Conservation (phyloP, 1,140 invertebrate genomes). For the Drosophila pachea region DNA sequence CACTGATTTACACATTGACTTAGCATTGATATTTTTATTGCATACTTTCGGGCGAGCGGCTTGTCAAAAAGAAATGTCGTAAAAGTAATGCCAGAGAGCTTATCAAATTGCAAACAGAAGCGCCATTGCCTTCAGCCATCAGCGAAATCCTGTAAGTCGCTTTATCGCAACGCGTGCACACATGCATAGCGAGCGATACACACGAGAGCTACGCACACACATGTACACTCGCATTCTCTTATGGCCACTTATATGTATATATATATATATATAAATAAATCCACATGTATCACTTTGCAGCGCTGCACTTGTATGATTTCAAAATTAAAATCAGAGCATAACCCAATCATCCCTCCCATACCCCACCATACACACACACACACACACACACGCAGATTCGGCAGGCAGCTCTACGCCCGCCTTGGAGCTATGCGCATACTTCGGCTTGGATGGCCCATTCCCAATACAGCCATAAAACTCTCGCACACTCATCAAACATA, state of each 20-base stretch:
- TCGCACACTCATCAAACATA: conserved; percentile 74
- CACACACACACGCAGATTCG: too few relatives aligned
- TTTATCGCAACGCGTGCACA: conserved; percentile 68
- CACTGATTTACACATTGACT: conserved; percentile 74
- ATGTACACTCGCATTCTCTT: neutral
- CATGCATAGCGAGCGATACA: conserved; percentile 27
- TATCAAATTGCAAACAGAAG: conserved; percentile 74
- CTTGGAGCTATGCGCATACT: conserved; percentile 33
- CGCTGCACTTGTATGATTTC: conserved; percentile 73
- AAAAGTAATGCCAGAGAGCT: conserved; percentile 76
- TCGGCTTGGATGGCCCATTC: conserved; percentile 61
- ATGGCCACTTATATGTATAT: conserved; percentile 15
- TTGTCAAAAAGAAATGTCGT: conserved; percentile 58
- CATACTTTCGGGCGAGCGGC: conserved; percentile 60
- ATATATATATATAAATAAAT: conserved; percentile 71
- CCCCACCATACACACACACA: neutral
- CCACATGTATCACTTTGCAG: conserved; percentile 62
- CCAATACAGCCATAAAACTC: conserved; percentile 74
- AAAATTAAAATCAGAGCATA: conserved; percentile 76
- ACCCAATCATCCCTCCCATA: conserved; percentile 55
- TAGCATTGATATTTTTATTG: conserved; percentile 73
- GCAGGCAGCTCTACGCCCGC: neutral
- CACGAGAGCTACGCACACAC: neutral
- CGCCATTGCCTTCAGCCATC: conserved; percentile 54
- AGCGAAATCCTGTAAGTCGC: conserved; percentile 75